Evolutionary conservation across 2,797 vertebrate genomes (phyloP), one percentile per base, ranked within the genome.

Genomic region (Nyctalus aviator): DNA sequence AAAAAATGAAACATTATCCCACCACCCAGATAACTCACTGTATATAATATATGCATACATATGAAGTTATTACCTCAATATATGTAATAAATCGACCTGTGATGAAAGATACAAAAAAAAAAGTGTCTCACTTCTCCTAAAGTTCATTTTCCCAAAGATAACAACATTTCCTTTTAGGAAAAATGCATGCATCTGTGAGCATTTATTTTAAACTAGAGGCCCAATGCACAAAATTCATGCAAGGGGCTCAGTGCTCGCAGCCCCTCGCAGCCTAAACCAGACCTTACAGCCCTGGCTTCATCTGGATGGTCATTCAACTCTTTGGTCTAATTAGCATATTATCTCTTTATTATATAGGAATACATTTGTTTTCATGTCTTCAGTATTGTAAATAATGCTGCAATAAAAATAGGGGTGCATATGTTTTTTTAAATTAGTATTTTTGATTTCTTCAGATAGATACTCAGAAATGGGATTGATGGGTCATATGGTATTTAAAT

Each of bases 51-150:
- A 27, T 44, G 6, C 32, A 50, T n/a, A 71, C 17, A 57, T 17
- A 53, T 44, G n/a, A 32, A 77, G 37, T 35, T 82, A 30, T 66
- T 66, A 53, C 44, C 48, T 37, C n/a, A 81, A 50, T 57, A 44
- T 48, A 69, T 48, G 13, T 57, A 66, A 59, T 59, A 82, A 86
- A 85, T 83, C 35, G 75, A 94, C 75, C 14, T 81, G 13, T 75
- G 53, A 12, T 75, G n/a, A 94, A 94, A 85, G 13, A 2, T 69
- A 93, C 53, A 68, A 94, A 81, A 73, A 94, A 94, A 1, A 53
- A 88, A 83, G 9, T 64, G 71, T 91, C 23, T 30, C 12, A 41
- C 30, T 37, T 78, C 35, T 91, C 6, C 23, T 75, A 50, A 86
- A 66, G 10, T 62, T 62, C 50, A 55, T 46, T 90, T 91, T 66